Conservation (phyloP, 2,113 vertebrate species). For the Entomyzon cyanotis region DNA sequence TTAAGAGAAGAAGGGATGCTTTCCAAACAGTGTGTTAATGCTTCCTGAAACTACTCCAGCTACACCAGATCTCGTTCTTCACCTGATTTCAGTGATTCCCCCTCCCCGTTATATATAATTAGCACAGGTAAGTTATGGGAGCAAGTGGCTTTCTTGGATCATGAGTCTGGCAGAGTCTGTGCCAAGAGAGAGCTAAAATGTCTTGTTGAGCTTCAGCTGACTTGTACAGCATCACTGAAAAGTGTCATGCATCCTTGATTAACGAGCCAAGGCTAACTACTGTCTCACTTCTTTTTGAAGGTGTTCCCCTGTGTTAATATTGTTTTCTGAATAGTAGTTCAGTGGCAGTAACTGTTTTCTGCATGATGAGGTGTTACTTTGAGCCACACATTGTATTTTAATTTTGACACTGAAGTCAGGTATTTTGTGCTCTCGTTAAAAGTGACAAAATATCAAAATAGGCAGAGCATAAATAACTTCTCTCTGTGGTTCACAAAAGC, state of each 20-base stretch:
- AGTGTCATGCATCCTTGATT: not conserved
- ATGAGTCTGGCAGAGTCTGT: not conserved
- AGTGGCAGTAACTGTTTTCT: not conserved
- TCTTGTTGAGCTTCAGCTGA: not conserved
- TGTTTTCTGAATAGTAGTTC: not conserved
- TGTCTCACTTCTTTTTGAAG: not conserved
- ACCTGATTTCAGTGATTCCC: not conserved
- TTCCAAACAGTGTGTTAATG: not conserved
- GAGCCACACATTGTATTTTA: not conserved
- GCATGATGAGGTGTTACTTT: not conserved
- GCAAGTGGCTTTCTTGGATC: not conserved
- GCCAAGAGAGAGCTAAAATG: not conserved
- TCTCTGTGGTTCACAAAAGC: not conserved
- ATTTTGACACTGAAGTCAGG: not conserved
- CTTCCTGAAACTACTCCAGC: not conserved
- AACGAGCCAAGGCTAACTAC: not conserved
- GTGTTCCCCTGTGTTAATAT: not conserved
- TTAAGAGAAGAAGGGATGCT: fast-evolving
- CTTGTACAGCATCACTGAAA: not conserved
- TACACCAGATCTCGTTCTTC: fast-evolving
- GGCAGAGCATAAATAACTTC: not conserved
- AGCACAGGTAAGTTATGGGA: not conserved
- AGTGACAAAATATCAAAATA: not conserved
- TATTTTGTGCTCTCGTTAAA: not conserved
- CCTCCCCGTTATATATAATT: fast-evolving